A percentile compares a stretch with the other conserved stretches of the same genome.
phyloP scores from a whole-genome alignment of 2,888 invertebrate species.

The Podotricha telesiphe region DNA sequence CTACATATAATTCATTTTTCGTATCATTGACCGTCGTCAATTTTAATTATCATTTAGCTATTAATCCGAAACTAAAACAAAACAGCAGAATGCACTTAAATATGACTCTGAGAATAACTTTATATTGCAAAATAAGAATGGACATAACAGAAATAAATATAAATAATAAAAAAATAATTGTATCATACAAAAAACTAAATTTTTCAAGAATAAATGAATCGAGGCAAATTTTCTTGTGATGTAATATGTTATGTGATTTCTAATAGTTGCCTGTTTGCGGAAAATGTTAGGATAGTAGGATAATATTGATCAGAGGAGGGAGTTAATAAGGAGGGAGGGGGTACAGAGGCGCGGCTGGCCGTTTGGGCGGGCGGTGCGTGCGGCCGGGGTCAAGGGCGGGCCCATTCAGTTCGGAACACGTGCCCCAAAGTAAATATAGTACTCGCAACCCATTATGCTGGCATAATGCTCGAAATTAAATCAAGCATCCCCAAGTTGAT shows the following conservation, averaged over 20 bases:
- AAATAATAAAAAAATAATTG: neutral
- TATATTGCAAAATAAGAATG: neutral
- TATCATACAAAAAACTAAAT: neutral
- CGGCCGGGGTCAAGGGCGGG: constrained; percentile 79
- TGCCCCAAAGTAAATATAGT: constrained; percentile 82
- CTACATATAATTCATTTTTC: constrained; percentile 28
- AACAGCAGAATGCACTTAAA: neutral
- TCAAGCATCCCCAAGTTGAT: constrained; percentile 15
- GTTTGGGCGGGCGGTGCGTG: constrained; percentile 71
- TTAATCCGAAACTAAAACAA: constrained; percentile 13
- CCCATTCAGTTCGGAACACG: constrained; percentile 80
- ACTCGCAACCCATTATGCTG: constrained; percentile 67
- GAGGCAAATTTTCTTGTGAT: neutral
- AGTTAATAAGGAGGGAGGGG: constrained; percentile 50
- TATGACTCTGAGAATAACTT: neutral
- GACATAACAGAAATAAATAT: neutral
- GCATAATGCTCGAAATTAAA: constrained; percentile 51
- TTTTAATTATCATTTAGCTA: constrained; percentile 18
- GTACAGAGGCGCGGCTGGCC: constrained; percentile 73
- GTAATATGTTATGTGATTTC: no score
- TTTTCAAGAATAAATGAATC: neutral
- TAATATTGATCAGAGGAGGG: constrained; percentile 66
- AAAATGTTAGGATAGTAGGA: constrained; percentile 49
- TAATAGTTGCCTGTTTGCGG: constrained; percentile 11
- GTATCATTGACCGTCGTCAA: constrained; percentile 21